Conservation (phyloP, 2,113 vertebrate species). For the Scomber japonicus region DNA sequence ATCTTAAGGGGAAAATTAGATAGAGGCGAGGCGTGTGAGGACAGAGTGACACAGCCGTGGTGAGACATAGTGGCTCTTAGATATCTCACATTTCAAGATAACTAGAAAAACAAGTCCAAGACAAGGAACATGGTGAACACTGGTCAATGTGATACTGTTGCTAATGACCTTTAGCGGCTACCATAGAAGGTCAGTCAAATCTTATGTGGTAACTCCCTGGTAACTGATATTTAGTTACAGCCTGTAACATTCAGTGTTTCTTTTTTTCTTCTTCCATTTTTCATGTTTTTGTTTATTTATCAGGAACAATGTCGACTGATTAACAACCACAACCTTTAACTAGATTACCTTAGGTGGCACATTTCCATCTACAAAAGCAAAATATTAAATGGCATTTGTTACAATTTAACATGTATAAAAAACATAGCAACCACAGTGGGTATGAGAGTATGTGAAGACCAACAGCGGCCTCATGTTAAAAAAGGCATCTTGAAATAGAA, state of each 20-base stretch:
- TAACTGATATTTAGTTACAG: neutral
- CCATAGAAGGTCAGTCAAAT: constrained; percentile 55
- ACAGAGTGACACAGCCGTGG: constrained; percentile 81
- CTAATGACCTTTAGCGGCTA: constrained; percentile 61
- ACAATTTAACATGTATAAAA: neutral
- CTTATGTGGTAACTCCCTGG: neutral
- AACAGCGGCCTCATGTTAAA: neutral
- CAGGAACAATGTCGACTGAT: neutral
- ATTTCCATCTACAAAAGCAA: neutral
- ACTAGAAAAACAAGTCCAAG: constrained; percentile 70
- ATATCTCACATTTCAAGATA: constrained; percentile 80
- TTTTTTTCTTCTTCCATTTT: neutral
- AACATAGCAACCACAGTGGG: neutral
- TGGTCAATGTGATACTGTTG: constrained; percentile 75
- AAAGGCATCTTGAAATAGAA: neutral
- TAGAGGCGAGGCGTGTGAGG: constrained; percentile 79
- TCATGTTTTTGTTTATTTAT: neutral
- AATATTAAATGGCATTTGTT: no score
- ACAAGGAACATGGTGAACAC: constrained; percentile 70
- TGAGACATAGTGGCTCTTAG: constrained; percentile 79
- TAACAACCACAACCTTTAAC: neutral
- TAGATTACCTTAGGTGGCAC: neutral
- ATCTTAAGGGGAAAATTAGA: constrained; percentile 60
- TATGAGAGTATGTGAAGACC: neutral
- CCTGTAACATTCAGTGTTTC: neutral